Base-by-base conservation (phyloP, 1,140 invertebrate genomes). In the Eurytemora carolleeae region DNA sequence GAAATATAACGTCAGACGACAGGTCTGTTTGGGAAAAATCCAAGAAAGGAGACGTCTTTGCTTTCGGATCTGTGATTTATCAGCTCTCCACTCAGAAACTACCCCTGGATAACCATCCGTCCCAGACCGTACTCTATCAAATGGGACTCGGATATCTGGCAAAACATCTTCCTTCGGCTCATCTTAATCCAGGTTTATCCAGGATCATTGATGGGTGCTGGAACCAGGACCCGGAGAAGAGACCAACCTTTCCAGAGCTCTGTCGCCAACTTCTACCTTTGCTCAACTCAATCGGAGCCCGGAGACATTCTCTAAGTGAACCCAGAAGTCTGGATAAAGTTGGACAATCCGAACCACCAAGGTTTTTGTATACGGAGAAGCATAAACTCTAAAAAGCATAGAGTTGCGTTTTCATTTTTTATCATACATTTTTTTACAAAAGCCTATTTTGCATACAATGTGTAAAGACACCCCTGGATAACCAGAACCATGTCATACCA, bases 21-120 rank as follows among this genome's bases (percentile, higher is more conserved):
- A 58, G 18, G 7, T n/a, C 22, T 24, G 22, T 15, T 22, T 3
- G 12, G 17, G 18, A 24, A 23, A n/a, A n/a, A 25, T 53, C 3
- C 24, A 24, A 64, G 21, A 60, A 65, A 59, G 59, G 60, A 2
- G 64, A 66, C 20, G 64, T 67, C 19, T 65, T 64, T 63, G 65
- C 65, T 58, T 67, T 66, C 44, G 66, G 67, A n/a, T 64, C 64
- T 1, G 61, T 67, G 12, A 20, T 67, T 1, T 68, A 65, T 53
- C 65, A 67, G 53, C 63, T 68, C 20, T 66, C 66, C 53, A 63
- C 63, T 21, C 63, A 66, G 53, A 56, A 63, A 1, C 61, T 66
- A 2, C 66, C 65, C 7, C n/a, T 44, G 7, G 31, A 44, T n/a
- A 44, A n/a, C 31, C 31, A 12, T 12, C 31, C 31, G n/a, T 44